These are phyloP conservation scores for Nasonovia ribisnigri DNA, from an alignment of 2,888 invertebrate species.

Conservation along the genomic window DNA sequence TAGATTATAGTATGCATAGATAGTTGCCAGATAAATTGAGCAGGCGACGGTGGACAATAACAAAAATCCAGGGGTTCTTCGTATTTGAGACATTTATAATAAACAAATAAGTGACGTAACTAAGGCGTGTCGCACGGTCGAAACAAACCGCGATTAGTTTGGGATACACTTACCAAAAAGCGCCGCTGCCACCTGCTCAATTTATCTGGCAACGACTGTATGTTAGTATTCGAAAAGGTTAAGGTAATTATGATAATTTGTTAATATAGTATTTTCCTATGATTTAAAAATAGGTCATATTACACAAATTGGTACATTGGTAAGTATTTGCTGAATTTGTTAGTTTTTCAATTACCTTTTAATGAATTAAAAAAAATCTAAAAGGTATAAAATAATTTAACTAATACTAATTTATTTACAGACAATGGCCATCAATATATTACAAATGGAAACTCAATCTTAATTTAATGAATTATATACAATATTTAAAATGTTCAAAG, in stretches of 20 bases:
- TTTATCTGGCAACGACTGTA: no score
- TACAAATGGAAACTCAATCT: not conserved
- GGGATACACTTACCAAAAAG: no score
- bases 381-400: not conserved
- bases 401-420: not conserved
- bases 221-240: not conserved
- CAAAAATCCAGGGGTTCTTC: no score
- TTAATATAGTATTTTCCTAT: not conserved
- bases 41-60: no score
- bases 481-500: not conserved
- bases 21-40: no score
- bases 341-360: not conserved
- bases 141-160: no score
- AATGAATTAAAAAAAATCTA: not conserved
- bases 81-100: no score
- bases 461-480: not conserved
- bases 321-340: not conserved
- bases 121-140: no score
- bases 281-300: not conserved
- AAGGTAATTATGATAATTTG: not conserved
- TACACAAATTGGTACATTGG: not conserved
- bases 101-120: no score
- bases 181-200: no score
- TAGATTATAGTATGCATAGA: no score
- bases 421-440: not conserved